Evolutionary conservation across 2,888 invertebrate genomes (phyloP).

Genomic region (Automeris io): DNA sequence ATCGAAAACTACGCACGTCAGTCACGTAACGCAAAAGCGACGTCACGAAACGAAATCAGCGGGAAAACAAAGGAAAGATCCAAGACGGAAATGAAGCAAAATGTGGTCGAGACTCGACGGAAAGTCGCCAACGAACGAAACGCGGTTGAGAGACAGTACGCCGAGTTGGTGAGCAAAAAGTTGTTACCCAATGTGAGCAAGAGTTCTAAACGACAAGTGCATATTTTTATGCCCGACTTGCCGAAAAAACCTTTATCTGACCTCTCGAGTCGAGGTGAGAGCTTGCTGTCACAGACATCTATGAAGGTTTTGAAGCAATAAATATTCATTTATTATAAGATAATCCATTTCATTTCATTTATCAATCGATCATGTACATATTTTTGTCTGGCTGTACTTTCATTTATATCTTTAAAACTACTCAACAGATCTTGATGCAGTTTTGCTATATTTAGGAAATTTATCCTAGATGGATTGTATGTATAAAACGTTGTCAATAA

Average conservation of each 20-base stretch:
- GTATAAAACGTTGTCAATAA: too few species aligned
- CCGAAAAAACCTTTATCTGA: constrained; percentile 71
- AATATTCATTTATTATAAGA: constrained; percentile 13
- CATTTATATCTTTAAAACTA: too few species aligned
- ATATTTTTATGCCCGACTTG: constrained; percentile 84
- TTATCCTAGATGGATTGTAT: too few species aligned
- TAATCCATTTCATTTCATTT: too few species aligned
- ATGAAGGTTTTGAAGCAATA: constrained; percentile 30
- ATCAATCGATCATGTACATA: too few species aligned
- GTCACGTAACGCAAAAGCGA: constrained; percentile 62
- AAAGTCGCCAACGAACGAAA: constrained; percentile 52
- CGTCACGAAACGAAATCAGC: constrained; percentile 44
- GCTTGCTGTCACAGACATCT: constrained; percentile 46
- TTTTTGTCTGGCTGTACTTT: too few species aligned
- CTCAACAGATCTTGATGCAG: too few species aligned
- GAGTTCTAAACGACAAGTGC: constrained; percentile 79
- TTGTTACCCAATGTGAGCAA: constrained; percentile 56
- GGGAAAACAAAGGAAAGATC: constrained; percentile 46
- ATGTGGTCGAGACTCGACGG: constrained; percentile 53
- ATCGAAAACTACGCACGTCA: constrained; percentile 71
- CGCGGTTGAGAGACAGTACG: constrained; percentile 62
- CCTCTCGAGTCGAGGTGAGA: constrained; percentile 45
- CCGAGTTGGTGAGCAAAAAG: constrained; percentile 60
- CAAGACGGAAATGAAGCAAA: constrained; percentile 45
- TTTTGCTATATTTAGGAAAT: too few species aligned